These are phyloP conservation scores for Kradibia gibbosae DNA, from an alignment of 1,140 invertebrate species.

Conservation along the genomic window DNA sequence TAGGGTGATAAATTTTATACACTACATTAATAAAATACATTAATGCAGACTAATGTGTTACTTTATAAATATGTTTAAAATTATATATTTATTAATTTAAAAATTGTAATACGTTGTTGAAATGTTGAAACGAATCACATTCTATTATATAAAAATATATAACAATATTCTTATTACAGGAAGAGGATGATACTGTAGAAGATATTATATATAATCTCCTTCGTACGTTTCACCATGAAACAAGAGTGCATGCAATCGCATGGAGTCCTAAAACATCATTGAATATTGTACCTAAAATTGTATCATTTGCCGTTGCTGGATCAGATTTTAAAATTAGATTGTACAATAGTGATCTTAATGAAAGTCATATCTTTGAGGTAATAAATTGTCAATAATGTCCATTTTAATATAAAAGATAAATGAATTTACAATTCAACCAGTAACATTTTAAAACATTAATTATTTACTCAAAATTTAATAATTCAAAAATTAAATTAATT, in stretches of 20 bases:
- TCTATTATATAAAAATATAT: background rate
- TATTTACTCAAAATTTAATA: background rate
- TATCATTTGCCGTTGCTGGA: constrained; percentile 75
- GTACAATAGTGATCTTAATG: constrained; percentile 75
- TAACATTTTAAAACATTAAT: background rate
- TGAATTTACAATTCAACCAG: too few species aligned
- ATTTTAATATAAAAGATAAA: background rate
- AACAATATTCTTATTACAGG: constrained; percentile 54
- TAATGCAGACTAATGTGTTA: too few species aligned
- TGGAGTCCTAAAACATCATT: constrained; percentile 79
- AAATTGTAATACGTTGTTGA: background rate
- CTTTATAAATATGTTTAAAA: background rate
- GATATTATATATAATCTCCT: constrained; percentile 65
- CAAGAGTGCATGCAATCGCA: constrained; percentile 72
- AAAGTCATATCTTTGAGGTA: constrained; percentile 71
- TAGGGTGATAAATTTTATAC: background rate
- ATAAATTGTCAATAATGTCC: constrained; percentile 13
- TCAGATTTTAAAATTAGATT: constrained; percentile 75
- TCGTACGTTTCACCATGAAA: constrained; percentile 72
- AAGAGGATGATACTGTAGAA: constrained; percentile 67
- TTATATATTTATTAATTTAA: background rate
- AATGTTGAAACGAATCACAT: background rate
- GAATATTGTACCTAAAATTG: constrained; percentile 74
- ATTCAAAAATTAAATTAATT: background rate
- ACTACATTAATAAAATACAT: background rate